A percentile compares a stretch with the other conserved stretches of the same genome.
Conservation (phyloP, 2,113 vertebrate genomes). For the Corythaeola cristata region DNA sequence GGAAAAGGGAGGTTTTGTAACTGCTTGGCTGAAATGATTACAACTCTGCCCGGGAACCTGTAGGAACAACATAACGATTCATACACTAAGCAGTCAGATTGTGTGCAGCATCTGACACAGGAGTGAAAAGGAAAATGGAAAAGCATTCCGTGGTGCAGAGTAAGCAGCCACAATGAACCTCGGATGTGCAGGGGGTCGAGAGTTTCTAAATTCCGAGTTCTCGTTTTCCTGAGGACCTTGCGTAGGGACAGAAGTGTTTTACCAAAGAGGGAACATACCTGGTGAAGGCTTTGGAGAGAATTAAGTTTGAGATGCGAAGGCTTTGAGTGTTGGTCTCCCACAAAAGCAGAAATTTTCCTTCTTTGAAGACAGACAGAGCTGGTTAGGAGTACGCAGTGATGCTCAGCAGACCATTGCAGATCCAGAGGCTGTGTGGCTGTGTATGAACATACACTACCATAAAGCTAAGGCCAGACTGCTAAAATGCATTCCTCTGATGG, state of each 20-base stretch:
- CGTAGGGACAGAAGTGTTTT: accelerated
- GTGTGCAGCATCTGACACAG: not conserved
- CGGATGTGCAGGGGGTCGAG: not conserved
- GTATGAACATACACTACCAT: not conserved
- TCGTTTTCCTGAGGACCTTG: not conserved
- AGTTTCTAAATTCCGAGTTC: accelerated
- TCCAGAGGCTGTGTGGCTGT: not conserved
- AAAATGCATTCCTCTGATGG: not conserved
- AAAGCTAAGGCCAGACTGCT: not conserved
- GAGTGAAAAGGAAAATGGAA: not conserved
- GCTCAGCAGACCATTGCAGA: not conserved
- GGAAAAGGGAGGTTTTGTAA: not conserved
- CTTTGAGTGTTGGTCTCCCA: not conserved
- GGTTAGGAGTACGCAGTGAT: not conserved
- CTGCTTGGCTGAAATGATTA: not conserved
- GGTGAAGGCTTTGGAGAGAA: not conserved
- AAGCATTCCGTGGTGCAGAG: not conserved
- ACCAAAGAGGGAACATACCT: not conserved
- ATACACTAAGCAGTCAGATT: not conserved
- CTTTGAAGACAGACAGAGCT: not conserved
- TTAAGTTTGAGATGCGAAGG: not conserved
- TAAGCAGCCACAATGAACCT: accelerated
- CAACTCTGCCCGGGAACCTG: not conserved
- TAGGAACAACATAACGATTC: accelerated
- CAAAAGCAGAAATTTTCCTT: not conserved